Conservation (phyloP, 2,113 vertebrate species). For the Gyps fulvus region DNA sequence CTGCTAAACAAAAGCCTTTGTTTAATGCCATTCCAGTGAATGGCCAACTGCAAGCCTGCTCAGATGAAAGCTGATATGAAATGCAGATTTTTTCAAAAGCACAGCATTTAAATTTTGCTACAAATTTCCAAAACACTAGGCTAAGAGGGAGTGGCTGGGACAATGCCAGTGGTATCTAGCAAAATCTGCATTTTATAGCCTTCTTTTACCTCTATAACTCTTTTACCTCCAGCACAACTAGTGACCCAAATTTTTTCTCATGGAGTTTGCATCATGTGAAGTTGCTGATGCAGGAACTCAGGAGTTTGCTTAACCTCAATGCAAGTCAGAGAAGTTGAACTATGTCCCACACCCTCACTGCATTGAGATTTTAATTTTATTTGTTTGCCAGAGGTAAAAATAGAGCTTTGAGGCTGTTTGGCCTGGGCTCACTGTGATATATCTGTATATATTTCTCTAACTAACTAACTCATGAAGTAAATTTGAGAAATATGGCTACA, state of each 20-base stretch:
- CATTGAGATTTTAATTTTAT: not conserved
- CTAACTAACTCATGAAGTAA: not conserved
- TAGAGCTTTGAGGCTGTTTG: not conserved
- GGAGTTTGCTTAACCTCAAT: not conserved
- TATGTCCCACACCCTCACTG: not conserved
- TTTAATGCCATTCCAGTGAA: not conserved
- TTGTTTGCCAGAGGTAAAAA: not conserved
- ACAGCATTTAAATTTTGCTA: not conserved
- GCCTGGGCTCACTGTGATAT: not conserved
- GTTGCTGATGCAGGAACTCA: not conserved
- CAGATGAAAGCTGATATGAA: conserved; percentile 35
- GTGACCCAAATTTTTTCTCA: not conserved
- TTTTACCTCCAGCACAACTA: not conserved
- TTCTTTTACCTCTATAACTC: not conserved
- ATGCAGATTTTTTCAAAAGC: not conserved
- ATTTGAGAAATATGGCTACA: not conserved
- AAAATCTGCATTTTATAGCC: conserved; percentile 1
- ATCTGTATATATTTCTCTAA: not conserved
- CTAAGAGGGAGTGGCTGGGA: not conserved
- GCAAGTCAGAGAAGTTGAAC: not conserved
- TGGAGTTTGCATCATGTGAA: not conserved
- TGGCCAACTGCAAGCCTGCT: not conserved
- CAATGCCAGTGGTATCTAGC: not conserved
- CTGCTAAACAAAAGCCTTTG: conserved; percentile 52
- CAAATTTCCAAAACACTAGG: not conserved